Conservation (phyloP, 2,797 vertebrate species). For the Semotilus atromaculatus region DNA sequence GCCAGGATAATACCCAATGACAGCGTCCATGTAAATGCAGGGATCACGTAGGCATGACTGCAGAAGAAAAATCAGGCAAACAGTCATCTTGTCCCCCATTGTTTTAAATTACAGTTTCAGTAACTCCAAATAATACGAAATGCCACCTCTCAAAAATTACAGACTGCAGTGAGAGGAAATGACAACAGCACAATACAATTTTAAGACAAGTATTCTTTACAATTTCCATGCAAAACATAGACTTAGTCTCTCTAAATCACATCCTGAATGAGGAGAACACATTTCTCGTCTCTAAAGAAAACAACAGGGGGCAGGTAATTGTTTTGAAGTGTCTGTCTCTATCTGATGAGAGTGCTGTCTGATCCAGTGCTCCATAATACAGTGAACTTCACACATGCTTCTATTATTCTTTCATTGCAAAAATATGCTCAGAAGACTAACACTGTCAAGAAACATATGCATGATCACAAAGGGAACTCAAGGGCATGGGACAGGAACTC, state of each 20-base stretch:
- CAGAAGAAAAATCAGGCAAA: constrained; percentile 41
- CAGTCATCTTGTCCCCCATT: constrained; percentile 1
- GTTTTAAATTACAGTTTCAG: constrained; percentile 31
- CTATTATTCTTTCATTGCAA: neutral
- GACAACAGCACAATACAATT: constrained; percentile 29
- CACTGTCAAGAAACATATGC: neutral
- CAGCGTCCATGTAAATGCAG: constrained; percentile 76
- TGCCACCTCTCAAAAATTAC: constrained; percentile 24
- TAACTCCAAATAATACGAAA: constrained; percentile 43
- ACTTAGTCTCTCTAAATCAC: constrained; percentile 4
- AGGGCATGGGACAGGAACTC: neutral
- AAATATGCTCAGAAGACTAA: neutral
- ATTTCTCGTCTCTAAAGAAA: constrained; percentile 17
- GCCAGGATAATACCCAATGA: constrained; percentile 75
- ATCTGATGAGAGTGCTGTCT: constrained; percentile 18
- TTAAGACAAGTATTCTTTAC: constrained; percentile 34
- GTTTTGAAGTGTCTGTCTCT: constrained; percentile 37
- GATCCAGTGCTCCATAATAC: neutral
- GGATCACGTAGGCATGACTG: constrained; percentile 76
- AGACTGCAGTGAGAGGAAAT: constrained; percentile 31
- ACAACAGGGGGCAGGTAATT: constrained; percentile 49
- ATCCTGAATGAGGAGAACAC: constrained; percentile 22
- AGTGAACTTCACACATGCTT: constrained; percentile 22
- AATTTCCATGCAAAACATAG: constrained; percentile 27
- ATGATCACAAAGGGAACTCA: neutral